phyloP scores from a whole-genome alignment of 2,888 invertebrate species.

The Crematogaster levior region DNA sequence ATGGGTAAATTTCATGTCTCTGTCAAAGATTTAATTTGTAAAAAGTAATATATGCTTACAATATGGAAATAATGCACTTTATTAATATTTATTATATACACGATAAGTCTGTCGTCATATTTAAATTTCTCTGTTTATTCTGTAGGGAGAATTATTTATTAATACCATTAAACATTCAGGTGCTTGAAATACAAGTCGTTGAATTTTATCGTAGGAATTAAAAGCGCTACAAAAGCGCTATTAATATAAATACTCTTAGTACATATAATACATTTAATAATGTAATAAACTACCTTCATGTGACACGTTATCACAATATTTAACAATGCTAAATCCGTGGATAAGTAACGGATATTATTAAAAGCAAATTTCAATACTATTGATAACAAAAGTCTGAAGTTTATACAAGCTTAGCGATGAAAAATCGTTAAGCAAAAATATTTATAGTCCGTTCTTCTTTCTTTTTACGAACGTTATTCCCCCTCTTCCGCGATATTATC shows the following conservation, averaged over 20 bases:
- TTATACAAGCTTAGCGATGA: neutral
- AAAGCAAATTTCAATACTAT: neutral
- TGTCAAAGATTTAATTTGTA: neutral
- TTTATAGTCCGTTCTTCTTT: neutral
- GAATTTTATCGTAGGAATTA: neutral
- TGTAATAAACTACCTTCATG: neutral
- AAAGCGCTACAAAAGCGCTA: neutral
- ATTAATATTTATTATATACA: neutral
- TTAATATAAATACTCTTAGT: neutral
- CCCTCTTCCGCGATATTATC: neutral
- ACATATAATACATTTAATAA: neutral
- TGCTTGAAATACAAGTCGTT: neutral
- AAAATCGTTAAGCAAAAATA: conserved; percentile 19
- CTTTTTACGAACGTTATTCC: too few species aligned
- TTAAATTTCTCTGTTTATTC: neutral
- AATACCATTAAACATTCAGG: neutral
- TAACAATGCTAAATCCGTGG: neutral
- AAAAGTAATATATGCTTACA: neutral
- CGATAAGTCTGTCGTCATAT: neutral
- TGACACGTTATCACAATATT: neutral
- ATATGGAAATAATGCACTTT: neutral
- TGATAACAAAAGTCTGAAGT: neutral
- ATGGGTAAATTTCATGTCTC: neutral
- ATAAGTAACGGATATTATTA: neutral
- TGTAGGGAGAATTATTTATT: neutral